Percentiles rank a stretch among this genome's conserved stretches.
phyloP scores from a whole-genome alignment of 1,140 invertebrate species.

The Onthophagus taurus region DNA sequence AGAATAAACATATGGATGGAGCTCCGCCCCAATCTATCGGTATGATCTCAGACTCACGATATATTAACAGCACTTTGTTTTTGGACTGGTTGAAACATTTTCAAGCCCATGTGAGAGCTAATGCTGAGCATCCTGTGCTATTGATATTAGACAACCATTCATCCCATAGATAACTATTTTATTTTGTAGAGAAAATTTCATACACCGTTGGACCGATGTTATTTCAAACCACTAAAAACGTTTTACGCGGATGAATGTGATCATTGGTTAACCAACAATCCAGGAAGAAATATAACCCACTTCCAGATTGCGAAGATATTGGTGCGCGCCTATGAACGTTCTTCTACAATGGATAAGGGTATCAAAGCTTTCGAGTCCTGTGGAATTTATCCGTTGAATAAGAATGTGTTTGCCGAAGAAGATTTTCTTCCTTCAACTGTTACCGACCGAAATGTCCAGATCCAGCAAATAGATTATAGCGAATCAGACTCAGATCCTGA shows the following conservation, averaged over 20 bases:
- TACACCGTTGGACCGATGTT: slow-evolving; percentile 10
- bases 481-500: no score
- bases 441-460: no score
- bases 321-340: not conserved
- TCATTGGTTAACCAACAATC: not conserved
- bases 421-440: slow-evolving; percentile 33
- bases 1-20: slow-evolving; percentile 25
- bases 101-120: slow-evolving; percentile 11
- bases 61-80: slow-evolving; percentile 5
- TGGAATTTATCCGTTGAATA: slow-evolving; percentile 33
- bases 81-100: slow-evolving; percentile 17
- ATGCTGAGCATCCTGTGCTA: slow-evolving; percentile 10
- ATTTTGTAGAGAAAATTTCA: slow-evolving; percentile 7
- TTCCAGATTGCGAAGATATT: not conserved
- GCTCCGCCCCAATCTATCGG: slow-evolving; percentile 19
- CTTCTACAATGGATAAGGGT: not conserved
- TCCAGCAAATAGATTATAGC: no score
- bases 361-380: slow-evolving; percentile 17
- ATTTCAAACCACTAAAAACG: slow-evolving; percentile 5
- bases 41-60: slow-evolving; percentile 8
- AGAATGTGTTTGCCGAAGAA: slow-evolving; percentile 31
- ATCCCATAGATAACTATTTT: slow-evolving; percentile 8
- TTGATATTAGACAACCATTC: slow-evolving; percentile 18
- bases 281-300: not conserved
- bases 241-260: not conserved